A percentile compares a stretch with the other conserved stretches of the same genome.
These are phyloP conservation scores for Polylopha cassiicola DNA, from an alignment of 2,888 invertebrate species.

Conservation along the genomic window DNA sequence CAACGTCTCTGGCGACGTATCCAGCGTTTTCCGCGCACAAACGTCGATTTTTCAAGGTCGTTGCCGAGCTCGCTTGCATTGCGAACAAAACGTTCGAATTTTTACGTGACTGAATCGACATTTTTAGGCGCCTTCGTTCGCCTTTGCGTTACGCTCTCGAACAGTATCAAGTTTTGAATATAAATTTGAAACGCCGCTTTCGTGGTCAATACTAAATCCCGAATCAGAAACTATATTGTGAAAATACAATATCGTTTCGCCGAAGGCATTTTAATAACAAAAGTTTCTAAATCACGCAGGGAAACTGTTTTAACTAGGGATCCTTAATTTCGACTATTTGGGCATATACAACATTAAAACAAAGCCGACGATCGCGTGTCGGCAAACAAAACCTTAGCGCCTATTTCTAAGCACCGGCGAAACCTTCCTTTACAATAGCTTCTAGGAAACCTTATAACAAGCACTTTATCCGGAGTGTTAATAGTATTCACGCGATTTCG, in stretches of 20 bases:
- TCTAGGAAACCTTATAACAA: slow-evolving; percentile 57
- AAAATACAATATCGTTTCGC: slow-evolving; percentile 3
- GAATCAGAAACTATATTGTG: slow-evolving; percentile 2
- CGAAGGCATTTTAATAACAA: slow-evolving; percentile 4
- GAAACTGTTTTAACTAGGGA: slow-evolving; percentile 3
- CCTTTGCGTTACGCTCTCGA: no score
- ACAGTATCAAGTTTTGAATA: no score
- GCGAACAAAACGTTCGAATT: slow-evolving; percentile 39
- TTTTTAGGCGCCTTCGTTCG: slow-evolving; percentile 29
- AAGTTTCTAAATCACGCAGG: slow-evolving; percentile 4
- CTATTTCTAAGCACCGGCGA: slow-evolving; percentile 49
- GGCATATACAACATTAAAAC: slow-evolving; percentile 2
- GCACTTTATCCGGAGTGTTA: slow-evolving; percentile 23
- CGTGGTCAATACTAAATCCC: slow-evolving; percentile 1
- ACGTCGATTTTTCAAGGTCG: slow-evolving; percentile 51
- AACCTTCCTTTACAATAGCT: slow-evolving; percentile 42
- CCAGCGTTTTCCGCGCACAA: slow-evolving; percentile 26
- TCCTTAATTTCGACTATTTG: slow-evolving; percentile 4
- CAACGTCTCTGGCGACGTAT: slow-evolving; percentile 54
- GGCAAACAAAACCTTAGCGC: slow-evolving; percentile 35
- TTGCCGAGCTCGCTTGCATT: slow-evolving; percentile 47
- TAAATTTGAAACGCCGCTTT: no score
- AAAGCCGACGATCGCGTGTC: slow-evolving; percentile 27
- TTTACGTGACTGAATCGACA: slow-evolving; percentile 35
- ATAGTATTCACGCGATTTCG: slow-evolving; percentile 32